phyloP scores from a whole-genome alignment of 2,888 invertebrate species.

The Ectobius pallidus region DNA sequence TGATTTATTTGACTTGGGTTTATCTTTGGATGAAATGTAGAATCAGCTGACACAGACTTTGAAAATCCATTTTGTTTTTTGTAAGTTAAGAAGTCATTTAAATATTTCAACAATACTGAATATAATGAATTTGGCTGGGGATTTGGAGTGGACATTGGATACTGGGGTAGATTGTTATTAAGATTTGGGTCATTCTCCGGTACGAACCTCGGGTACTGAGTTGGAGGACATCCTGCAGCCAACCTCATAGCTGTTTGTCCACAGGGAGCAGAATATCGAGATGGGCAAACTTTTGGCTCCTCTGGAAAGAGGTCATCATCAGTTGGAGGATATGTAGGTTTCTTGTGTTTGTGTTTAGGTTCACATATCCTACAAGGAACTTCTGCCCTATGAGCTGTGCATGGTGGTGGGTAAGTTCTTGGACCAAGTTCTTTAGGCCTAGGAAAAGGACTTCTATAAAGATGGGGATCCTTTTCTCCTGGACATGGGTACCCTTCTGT shows the following conservation, averaged over 20 bases:
- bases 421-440: neutral
- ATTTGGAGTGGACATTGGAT: too few species aligned
- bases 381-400: neutral
- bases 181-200: too few species aligned
- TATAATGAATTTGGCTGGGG: too few species aligned
- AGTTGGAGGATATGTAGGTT: neutral
- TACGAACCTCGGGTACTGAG: neutral
- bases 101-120: too few species aligned
- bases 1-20: too few species aligned
- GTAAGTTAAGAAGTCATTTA: too few species aligned
- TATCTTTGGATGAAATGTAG: too few species aligned
- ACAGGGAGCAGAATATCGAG: neutral
- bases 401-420: neutral
- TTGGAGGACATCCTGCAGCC: neutral
- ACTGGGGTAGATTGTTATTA: too few species aligned
- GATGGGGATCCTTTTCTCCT: neutral
- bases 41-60: too few species aligned
- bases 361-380: neutral
- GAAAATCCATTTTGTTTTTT: too few species aligned
- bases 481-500: neutral
- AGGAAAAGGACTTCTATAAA: neutral
- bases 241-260: neutral
- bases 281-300: neutral
- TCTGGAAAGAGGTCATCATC: too few species aligned
- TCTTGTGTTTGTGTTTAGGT: neutral